phyloP scores from a whole-genome alignment of 2,888 invertebrate genomes.

The Macropis europaea region DNA sequence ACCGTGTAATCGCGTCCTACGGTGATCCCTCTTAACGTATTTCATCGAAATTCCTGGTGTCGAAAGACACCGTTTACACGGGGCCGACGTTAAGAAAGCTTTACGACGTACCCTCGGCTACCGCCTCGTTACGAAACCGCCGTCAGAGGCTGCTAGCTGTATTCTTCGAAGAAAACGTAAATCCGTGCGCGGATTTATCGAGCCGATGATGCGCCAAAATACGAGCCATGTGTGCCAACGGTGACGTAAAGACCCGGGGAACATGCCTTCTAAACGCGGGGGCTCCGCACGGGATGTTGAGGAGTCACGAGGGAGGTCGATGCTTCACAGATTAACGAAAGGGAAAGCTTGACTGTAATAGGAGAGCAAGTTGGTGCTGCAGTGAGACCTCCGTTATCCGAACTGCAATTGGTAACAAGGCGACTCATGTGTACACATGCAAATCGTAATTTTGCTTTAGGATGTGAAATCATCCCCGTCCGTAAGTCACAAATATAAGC shows the following conservation, averaged over 20 bases:
- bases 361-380: no score
- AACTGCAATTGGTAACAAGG: no score
- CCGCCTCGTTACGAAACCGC: constrained; percentile 55
- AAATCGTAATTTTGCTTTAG: no score
- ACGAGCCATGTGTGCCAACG: constrained; percentile 19
- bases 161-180: constrained; percentile 21
- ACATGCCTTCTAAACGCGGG: background rate
- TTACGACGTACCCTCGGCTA: constrained; percentile 50
- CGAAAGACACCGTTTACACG: constrained; percentile 59
- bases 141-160: background rate
- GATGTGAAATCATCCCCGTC: no score
- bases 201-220: constrained; percentile 33
- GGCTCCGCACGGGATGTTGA: background rate
- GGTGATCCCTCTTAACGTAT: constrained; percentile 49
- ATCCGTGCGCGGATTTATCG: constrained; percentile 41
- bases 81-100: constrained; percentile 48
- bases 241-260: constrained; percentile 13
- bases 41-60: constrained; percentile 58
- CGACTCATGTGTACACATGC: no score
- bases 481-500: no score
- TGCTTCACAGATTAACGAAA: constrained; percentile 28
- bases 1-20: constrained; percentile 52
- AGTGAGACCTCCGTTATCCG: no score
- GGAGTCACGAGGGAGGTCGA: background rate
- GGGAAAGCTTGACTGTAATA: no score